phyloP scores from a whole-genome alignment of 2,113 vertebrate genomes.

The Microtus richardsoni region DNA sequence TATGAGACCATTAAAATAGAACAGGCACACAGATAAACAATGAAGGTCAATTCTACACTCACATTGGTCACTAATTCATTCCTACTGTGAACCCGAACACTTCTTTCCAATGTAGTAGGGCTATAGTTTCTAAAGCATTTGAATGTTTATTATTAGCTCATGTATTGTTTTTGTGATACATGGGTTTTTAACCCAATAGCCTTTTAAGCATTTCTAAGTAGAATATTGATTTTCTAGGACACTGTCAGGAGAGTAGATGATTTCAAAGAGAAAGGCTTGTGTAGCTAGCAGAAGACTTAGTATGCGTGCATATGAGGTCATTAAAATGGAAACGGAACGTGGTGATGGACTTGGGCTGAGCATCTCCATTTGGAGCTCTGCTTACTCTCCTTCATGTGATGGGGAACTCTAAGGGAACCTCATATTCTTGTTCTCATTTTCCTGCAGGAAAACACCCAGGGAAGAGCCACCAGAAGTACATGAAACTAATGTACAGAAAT shows the following conservation, averaged over 20 bases:
- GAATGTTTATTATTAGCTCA: background rate
- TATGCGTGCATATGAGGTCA: constrained; percentile 35
- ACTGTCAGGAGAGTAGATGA: background rate
- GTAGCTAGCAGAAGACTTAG: constrained; percentile 39
- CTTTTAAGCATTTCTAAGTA: background rate
- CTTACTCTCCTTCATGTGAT: background rate
- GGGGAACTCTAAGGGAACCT: background rate
- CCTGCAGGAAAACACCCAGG: background rate
- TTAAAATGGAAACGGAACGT: constrained; percentile 54
- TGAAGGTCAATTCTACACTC: constrained; percentile 20
- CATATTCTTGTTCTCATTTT: background rate
- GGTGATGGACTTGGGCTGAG: background rate
- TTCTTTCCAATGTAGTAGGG: background rate
- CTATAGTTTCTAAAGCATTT: constrained; percentile 34
- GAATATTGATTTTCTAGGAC: background rate
- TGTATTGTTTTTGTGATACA: background rate
- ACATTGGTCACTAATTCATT: background rate
- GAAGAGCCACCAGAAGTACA: background rate
- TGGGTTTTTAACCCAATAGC: background rate
- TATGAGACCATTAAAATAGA: background rate
- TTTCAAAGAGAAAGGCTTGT: constrained; percentile 14
- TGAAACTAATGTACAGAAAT: background rate
- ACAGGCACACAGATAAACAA: background rate
- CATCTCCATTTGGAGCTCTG: background rate
- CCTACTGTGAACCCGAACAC: background rate